phyloP scores from a whole-genome alignment of 2,888 invertebrate species.

The Operophtera brumata region DNA sequence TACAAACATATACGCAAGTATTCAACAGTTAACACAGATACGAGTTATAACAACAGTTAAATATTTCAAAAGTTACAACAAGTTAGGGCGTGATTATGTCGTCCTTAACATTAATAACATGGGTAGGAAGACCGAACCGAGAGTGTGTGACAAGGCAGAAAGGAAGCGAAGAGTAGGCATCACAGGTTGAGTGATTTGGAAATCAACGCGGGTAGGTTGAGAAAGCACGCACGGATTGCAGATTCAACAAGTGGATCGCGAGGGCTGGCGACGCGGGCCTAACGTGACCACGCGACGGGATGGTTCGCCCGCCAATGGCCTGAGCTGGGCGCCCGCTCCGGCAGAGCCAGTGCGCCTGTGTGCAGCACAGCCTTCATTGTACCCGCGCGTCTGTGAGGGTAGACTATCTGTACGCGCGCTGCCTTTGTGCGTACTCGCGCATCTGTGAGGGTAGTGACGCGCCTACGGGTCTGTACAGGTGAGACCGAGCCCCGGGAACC shows the following conservation, averaged over 20 bases:
- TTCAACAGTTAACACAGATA: conserved; percentile 79
- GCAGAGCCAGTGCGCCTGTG: conserved; percentile 29
- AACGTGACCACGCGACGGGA: conserved; percentile 69
- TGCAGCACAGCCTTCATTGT: conserved; percentile 40
- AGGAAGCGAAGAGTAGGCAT: conserved; percentile 68
- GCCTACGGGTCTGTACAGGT: conserved; percentile 73
- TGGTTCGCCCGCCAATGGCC: conserved; percentile 74
- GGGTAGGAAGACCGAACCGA: conserved; percentile 63
- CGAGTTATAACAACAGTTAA: conserved; percentile 76
- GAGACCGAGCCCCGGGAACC: conserved; percentile 70
- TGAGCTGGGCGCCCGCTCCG: conserved; percentile 40
- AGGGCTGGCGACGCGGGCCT: conserved; percentile 61
- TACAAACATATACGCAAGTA: conserved; percentile 69
- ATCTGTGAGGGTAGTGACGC: conserved; percentile 59
- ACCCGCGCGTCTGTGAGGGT: conserved; percentile 31
- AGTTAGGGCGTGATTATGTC: conserved; percentile 56
- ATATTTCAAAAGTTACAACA: conserved; percentile 76
- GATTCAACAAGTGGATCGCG: conserved; percentile 76
- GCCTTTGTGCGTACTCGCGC: conserved; percentile 30
- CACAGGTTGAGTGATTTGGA: conserved; percentile 54
- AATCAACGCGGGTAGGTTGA: conserved; percentile 37
- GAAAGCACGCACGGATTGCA: conserved; percentile 56
- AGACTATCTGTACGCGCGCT: conserved; percentile 16
- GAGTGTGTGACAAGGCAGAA: conserved; percentile 58
- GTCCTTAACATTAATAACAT: conserved; percentile 70